Conservation (phyloP, 1,140 invertebrate species). For the Achatina immaculata region DNA sequence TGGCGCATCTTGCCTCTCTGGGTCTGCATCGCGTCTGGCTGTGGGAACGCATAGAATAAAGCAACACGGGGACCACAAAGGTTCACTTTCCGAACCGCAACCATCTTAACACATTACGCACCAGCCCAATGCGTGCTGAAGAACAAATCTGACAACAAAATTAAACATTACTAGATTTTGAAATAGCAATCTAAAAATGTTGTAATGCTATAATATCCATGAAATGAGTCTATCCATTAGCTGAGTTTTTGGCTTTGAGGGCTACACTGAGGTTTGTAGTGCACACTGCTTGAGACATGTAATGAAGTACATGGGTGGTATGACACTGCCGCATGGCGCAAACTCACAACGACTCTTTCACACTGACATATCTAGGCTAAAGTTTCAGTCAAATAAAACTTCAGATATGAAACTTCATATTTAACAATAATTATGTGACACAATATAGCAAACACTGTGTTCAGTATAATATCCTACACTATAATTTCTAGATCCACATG, state of each 20-base stretch:
- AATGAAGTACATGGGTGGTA: slow-evolving; percentile 5
- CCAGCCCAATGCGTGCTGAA: not conserved
- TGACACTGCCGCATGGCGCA: slow-evolving; percentile 27
- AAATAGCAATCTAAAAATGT: not conserved
- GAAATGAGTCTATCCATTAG: not conserved
- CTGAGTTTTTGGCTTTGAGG: not conserved
- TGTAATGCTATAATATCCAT: not conserved
- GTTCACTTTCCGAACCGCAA: slow-evolving; percentile 1
- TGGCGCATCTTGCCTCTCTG: not conserved
- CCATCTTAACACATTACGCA: not conserved
- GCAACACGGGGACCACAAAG: not conserved
- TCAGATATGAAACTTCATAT: too few relatives aligned
- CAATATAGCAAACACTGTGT: not conserved
- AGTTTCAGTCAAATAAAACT: not conserved
- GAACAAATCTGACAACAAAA: not conserved
- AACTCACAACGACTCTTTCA: slow-evolving; percentile 17
- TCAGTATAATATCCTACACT: not conserved
- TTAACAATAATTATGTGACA: not conserved
- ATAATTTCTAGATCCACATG: not conserved
- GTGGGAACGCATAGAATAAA: not conserved
- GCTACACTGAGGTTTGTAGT: not conserved
- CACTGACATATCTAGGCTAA: slow-evolving; percentile 16
- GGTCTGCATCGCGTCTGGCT: not conserved
- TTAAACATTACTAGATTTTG: not conserved
- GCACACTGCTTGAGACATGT: not conserved